phyloP scores from a whole-genome alignment of 2,888 invertebrate genomes.

The Stenoptilia bipunctidactyla region DNA sequence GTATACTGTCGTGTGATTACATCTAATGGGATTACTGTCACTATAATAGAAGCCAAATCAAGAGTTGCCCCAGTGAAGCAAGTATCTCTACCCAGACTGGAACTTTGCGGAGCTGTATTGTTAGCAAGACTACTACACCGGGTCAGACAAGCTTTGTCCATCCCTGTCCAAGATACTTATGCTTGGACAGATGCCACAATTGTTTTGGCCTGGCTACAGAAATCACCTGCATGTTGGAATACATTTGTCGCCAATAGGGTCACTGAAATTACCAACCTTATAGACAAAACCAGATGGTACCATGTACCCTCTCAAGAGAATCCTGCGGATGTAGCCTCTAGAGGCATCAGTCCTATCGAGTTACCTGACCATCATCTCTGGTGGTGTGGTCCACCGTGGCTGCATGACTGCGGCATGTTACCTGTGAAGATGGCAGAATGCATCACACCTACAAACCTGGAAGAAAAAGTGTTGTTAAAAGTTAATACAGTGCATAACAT shows the following conservation, averaged over 20 bases:
- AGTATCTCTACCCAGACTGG: conserved; percentile 11
- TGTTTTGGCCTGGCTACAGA: conserved; percentile 14
- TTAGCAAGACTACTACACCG: neutral
- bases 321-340: neutral
- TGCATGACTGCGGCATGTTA: neutral
- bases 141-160: neutral
- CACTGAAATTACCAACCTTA: conserved; percentile 8
- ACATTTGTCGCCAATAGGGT: conserved; percentile 17
- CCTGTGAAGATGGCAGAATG: neutral
- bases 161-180: neutral
- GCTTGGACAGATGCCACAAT: conserved; percentile 16
- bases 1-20: conserved; percentile 10
- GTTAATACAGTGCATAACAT: neutral
- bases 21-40: conserved; percentile 5
- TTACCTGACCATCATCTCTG: neutral
- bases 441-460: neutral
- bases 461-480: neutral
- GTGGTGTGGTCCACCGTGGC: neutral
- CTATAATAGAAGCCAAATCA: conserved; percentile 9
- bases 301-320: conserved; percentile 1
- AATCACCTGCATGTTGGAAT: conserved; percentile 13
- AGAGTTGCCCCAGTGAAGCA: conserved; percentile 12
- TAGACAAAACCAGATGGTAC: conserved; percentile 6
- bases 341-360: neutral
- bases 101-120: conserved; percentile 10